Percentiles rank a stretch among this genome's conserved stretches.
These are phyloP conservation scores for Cyanoderma ruficeps DNA, from an alignment of 2,113 vertebrate genomes.

Conservation along the genomic window DNA sequence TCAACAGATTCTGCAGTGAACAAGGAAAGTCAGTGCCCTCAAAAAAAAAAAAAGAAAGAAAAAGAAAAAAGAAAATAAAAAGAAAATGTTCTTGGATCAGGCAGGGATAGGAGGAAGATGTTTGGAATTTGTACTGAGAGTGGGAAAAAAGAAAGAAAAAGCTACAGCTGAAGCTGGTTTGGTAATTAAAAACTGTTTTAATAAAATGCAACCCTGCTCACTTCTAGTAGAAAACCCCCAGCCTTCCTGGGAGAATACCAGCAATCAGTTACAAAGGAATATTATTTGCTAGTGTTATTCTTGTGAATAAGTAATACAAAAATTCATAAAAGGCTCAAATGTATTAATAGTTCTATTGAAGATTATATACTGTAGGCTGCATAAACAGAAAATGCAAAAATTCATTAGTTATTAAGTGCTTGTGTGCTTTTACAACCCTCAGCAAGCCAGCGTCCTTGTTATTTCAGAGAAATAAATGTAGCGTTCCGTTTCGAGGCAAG, in stretches of 20 bases:
- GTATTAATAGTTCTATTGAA: slow-evolving; percentile 70
- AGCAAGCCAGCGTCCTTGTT: slow-evolving; percentile 61
- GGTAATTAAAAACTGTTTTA: slow-evolving; percentile 66
- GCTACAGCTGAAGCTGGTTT: slow-evolving; percentile 53
- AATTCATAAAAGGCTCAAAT: slow-evolving; percentile 71
- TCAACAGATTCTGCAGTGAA: neutral
- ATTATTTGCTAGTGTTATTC: slow-evolving; percentile 69
- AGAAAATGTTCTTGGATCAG: neutral
- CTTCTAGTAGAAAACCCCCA: slow-evolving; percentile 61
- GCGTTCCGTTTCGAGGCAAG: slow-evolving; percentile 40
- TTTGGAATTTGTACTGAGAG: slow-evolving; percentile 51
- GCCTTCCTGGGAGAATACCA: slow-evolving; percentile 64
- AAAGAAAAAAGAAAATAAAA: no score
- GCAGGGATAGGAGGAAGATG: neutral
- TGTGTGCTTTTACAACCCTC: slow-evolving; percentile 68
- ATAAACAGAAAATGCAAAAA: slow-evolving; percentile 73
- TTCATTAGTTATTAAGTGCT: slow-evolving; percentile 72
- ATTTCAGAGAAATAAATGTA: slow-evolving; percentile 68
- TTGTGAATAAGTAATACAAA: slow-evolving; percentile 66
- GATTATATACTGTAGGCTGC: slow-evolving; percentile 65
- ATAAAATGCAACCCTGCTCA: slow-evolving; percentile 55
- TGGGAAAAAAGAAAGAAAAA: slow-evolving; percentile 50
- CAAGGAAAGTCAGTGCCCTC: slow-evolving; percentile 1
- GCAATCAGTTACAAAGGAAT: slow-evolving; percentile 70
- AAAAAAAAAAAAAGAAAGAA: neutral